Percentiles rank a stretch among this genome's conserved stretches.
Conservation (phyloP, 2,888 invertebrate genomes). For the Epinotia bilunana region DNA sequence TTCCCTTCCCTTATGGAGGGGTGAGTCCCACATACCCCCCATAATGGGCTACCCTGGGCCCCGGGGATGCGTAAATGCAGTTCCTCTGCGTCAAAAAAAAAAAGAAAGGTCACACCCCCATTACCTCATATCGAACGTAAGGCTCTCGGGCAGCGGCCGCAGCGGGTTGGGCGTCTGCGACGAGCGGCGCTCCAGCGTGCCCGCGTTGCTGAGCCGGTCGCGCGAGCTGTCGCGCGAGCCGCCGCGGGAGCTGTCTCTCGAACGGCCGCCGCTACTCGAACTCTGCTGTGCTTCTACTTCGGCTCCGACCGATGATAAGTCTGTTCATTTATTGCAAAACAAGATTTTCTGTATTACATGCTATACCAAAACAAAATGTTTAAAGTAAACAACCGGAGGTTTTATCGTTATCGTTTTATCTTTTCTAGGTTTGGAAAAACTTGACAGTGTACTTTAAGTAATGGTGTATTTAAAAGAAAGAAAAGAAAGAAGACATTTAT, state of each 20-base stretch:
- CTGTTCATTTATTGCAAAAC: slow-evolving; percentile 67
- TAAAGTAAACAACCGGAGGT: not conserved
- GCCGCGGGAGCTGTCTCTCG: slow-evolving; percentile 77
- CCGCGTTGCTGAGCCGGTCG: slow-evolving; percentile 77
- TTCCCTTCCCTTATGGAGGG: too few relatives aligned
- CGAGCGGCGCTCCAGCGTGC: slow-evolving; percentile 75
- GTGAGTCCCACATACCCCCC: too few relatives aligned
- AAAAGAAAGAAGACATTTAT: too few relatives aligned
- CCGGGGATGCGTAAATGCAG: too few relatives aligned
- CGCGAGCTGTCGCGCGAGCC: slow-evolving; percentile 80
- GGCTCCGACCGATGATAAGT: slow-evolving; percentile 90
- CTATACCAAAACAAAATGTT: not conserved
- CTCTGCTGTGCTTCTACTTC: slow-evolving; percentile 84
- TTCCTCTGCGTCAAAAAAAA: too few relatives aligned
- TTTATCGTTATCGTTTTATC: too few relatives aligned
- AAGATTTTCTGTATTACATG: not conserved
- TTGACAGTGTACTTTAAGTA: too few relatives aligned
- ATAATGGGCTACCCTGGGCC: too few relatives aligned
- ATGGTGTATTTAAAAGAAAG: too few relatives aligned
- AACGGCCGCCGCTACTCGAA: slow-evolving; percentile 65
- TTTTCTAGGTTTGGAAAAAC: too few relatives aligned
- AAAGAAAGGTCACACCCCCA: too few relatives aligned
- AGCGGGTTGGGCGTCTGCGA: slow-evolving; percentile 80
- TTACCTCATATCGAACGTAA: slow-evolving; percentile 95
- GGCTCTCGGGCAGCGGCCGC: slow-evolving; percentile 91